Conservation (phyloP, 2,888 invertebrate genomes). For the Eustalomyia histrio region DNA sequence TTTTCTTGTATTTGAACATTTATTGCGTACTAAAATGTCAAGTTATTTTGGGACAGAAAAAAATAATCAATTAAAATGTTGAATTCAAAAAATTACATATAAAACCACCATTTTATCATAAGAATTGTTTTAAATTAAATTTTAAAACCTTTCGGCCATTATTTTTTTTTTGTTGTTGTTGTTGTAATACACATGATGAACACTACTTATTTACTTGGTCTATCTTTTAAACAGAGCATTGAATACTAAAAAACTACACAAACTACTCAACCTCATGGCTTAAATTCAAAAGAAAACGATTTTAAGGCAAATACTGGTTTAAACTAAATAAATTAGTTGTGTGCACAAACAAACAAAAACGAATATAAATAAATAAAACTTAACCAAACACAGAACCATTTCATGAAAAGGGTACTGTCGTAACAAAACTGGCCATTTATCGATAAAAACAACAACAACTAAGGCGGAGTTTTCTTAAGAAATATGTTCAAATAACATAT, state of each 20-base stretch:
- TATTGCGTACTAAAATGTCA: too few relatives aligned
- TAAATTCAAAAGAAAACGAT: slow-evolving; percentile 37
- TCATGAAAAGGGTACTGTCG: slow-evolving; percentile 42
- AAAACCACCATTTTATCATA: slow-evolving; percentile 16
- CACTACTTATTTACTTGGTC: slow-evolving; percentile 41
- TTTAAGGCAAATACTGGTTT: slow-evolving; percentile 56
- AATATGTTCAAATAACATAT: slow-evolving; percentile 19
- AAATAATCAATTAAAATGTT: too few relatives aligned
- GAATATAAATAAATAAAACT: slow-evolving; percentile 35
- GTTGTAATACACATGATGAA: not conserved
- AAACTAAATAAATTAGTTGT: slow-evolving; percentile 51
- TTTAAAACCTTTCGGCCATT: slow-evolving; percentile 35
- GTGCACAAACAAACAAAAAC: slow-evolving; percentile 16
- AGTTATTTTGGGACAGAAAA: too few relatives aligned
- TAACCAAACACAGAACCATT: slow-evolving; percentile 44
- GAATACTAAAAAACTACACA: slow-evolving; percentile 22
- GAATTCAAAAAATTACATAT: not conserved
- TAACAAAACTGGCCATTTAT: slow-evolving; percentile 39
- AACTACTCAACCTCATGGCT: slow-evolving; percentile 26
- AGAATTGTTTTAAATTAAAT: not conserved
- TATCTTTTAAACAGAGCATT: slow-evolving; percentile 56
- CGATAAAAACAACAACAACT: slow-evolving; percentile 29
- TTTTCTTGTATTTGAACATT: too few relatives aligned
- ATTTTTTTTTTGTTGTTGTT: too few relatives aligned
- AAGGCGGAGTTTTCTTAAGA: slow-evolving; percentile 59